A percentile compares a stretch with the other conserved stretches of the same genome.
Conservation (phyloP, 2,888 invertebrate genomes). For the Hemistola chrysoprasaria region DNA sequence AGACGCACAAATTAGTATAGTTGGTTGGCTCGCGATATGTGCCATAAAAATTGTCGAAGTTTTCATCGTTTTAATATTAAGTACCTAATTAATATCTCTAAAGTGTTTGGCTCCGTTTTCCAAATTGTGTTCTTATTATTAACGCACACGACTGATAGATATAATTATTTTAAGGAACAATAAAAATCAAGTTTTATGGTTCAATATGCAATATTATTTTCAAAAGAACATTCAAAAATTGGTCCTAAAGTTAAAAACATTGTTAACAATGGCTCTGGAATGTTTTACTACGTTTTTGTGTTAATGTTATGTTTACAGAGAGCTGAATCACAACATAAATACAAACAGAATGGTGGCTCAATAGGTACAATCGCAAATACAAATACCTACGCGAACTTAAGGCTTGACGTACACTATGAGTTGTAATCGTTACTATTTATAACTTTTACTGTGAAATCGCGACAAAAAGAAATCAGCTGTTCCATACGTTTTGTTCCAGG, state of each 20-base stretch:
- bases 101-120: conserved; percentile 59
- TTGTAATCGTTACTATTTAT: too few species aligned
- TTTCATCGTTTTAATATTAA: too few species aligned
- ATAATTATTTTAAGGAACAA: conserved; percentile 24
- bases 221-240: conserved; percentile 82
- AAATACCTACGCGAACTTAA: too few species aligned
- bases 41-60: conserved; percentile 27
- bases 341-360: too few species aligned
- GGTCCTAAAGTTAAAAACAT: conserved; percentile 81
- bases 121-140: conserved; percentile 10
- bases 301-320: conserved; percentile 59
- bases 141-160: conserved; percentile 32
- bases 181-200: conserved; percentile 48
- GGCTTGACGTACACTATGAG: too few species aligned
- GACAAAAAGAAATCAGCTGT: too few species aligned
- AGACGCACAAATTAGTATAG: too few species aligned
- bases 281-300: conserved; percentile 65
- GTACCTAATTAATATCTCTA: conserved; percentile 50
- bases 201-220: conserved; percentile 82
- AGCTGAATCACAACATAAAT: too few species aligned
- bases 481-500: too few species aligned
- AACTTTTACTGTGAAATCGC: too few species aligned
- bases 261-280: conserved; percentile 82
- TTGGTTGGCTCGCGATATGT: too few species aligned
- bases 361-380: too few species aligned